These are phyloP conservation scores for Strongylocentrotus purpuratus DNA, from an alignment of 35 echinoderm and acorn worm genomes.

Conservation along the genomic window DNA sequence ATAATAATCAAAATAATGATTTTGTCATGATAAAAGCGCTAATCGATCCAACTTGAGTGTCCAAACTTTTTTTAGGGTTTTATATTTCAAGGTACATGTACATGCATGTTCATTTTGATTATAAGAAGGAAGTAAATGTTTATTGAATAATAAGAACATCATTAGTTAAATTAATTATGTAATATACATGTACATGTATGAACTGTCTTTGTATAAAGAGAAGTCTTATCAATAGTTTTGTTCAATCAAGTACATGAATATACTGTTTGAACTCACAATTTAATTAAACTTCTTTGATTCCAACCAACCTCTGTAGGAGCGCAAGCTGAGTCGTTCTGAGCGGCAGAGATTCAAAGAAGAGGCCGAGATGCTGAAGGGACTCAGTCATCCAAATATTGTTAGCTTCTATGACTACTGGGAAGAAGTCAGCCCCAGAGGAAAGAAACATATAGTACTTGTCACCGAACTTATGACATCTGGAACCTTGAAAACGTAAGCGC, in stretches of 20 bases:
- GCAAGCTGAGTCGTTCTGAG: conserved; percentile 83
- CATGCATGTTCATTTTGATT: no score
- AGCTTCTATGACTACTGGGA: conserved; percentile 99
- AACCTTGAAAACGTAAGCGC: conserved; percentile 97
- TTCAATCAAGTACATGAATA: background rate
- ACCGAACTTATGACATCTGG: conserved; percentile 99
- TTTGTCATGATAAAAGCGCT: no score
- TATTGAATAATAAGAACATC: no score
- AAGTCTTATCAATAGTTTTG: no score
- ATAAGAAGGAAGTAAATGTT: no score
- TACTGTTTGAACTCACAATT: background rate
- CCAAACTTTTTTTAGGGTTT: no score
- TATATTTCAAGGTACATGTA: no score
- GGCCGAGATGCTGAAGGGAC: conserved; percentile 99
- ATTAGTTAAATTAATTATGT: no score
- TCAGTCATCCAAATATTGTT: conserved; percentile 97
- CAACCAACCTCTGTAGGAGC: conserved; percentile 60
- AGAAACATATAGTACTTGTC: conserved; percentile 97
- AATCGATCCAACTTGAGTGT: no score
- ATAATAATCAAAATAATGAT: no score
- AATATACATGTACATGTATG: no score
- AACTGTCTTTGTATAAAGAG: no score
- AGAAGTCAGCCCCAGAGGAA: conserved; percentile 48
- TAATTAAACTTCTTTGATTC: background rate
- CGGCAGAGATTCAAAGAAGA: conserved; percentile 94